Percentiles rank a stretch among this genome's conserved stretches.
Evolutionary conservation across 2,888 invertebrate species (phyloP).

Genomic region (Boloria selene): DNA sequence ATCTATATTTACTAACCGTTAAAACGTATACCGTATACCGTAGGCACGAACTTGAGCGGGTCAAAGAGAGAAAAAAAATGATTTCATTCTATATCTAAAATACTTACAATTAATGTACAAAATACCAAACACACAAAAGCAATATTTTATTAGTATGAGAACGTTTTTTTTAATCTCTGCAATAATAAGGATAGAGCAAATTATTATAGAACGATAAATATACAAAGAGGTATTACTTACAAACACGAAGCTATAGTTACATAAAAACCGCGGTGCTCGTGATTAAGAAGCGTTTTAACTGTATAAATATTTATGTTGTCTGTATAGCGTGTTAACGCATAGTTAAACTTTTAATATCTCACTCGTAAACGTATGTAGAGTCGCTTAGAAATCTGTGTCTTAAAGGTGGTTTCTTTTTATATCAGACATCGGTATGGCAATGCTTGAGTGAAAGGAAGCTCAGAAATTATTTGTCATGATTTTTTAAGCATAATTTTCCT

Average conservation of each 20-base stretch:
- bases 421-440: no score
- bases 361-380: slow-evolving; percentile 14
- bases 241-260: slow-evolving; percentile 31
- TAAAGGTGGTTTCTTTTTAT: background rate
- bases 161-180: background rate
- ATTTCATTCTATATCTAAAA: no score
- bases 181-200: slow-evolving; percentile 19
- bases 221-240: slow-evolving; percentile 31
- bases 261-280: slow-evolving; percentile 58
- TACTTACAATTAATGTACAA: no score
- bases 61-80: no score
- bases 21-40: no score
- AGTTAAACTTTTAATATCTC: slow-evolving; percentile 48
- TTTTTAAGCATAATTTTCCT: no score
- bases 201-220: slow-evolving; percentile 32
- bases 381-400: slow-evolving; percentile 1
- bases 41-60: no score
- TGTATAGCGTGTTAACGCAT: slow-evolving; percentile 61
- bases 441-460: no score
- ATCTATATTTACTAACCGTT: no score
- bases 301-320: slow-evolving; percentile 73
- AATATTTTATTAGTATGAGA: no score
- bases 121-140: no score
- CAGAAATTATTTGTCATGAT: no score
- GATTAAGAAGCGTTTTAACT: slow-evolving; percentile 74